These are phyloP conservation scores for Nyctalus aviator DNA, from an alignment of 2,797 vertebrate species.

Conservation along the genomic window DNA sequence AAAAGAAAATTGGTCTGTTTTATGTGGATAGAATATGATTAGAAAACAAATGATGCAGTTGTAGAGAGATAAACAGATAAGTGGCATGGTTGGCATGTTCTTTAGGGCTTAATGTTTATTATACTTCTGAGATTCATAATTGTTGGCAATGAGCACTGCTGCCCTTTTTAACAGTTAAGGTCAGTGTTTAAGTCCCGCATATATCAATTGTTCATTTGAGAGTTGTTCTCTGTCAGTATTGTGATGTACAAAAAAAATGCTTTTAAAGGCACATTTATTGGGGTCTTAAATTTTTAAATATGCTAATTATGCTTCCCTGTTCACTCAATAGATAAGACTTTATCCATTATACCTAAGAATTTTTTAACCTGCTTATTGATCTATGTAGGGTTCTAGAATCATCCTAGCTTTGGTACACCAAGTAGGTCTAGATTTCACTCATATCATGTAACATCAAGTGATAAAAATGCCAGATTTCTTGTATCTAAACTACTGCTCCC, in stretches of 20 bases:
- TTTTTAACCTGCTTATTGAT: constrained; percentile 47
- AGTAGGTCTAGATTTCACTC: constrained; percentile 46
- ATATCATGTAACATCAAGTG: constrained; percentile 22
- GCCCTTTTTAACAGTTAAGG: constrained; percentile 43
- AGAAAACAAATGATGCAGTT: not conserved
- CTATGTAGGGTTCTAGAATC: constrained; percentile 46
- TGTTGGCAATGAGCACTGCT: constrained; percentile 13
- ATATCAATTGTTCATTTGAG: constrained; percentile 39
- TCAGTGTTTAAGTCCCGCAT: constrained; percentile 52
- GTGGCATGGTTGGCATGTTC: not conserved
- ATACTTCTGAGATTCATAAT: constrained; percentile 3
- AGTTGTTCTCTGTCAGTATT: constrained; percentile 37
- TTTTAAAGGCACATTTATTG: constrained; percentile 38
- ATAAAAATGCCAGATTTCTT: constrained; percentile 54
- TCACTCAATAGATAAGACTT: constrained; percentile 53
- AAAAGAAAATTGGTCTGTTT: constrained; percentile 38
- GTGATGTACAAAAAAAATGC: constrained; percentile 56
- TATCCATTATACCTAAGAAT: constrained; percentile 44
- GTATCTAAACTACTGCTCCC: not conserved
- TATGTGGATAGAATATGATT: constrained; percentile 15
- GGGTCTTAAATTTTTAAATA: constrained; percentile 60
- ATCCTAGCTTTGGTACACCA: constrained; percentile 17
- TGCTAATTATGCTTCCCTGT: constrained; percentile 51
- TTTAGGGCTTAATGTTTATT: constrained; percentile 47
- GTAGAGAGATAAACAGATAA: not conserved